Percentiles rank a stretch among this genome's conserved stretches.
phyloP scores from a whole-genome alignment of 2,888 invertebrate species.

The Drosophila mimica region DNA sequence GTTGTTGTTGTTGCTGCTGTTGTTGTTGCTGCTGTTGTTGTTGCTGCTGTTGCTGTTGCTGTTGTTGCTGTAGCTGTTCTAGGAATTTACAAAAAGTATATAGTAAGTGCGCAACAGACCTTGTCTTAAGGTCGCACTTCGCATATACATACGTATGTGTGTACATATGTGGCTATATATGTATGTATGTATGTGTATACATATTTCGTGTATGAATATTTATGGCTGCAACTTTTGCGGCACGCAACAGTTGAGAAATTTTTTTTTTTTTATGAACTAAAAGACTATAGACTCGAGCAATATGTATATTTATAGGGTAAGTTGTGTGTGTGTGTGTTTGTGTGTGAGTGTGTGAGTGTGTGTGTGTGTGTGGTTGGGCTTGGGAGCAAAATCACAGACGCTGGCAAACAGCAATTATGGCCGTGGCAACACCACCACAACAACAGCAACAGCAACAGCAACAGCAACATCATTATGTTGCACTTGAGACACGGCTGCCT shows the following conservation, averaged over 20 bases:
- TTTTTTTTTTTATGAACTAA: conserved; percentile 8
- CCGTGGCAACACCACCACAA: conserved; percentile 45
- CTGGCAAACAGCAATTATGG: conserved; percentile 60
- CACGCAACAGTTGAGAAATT: conserved; percentile 40
- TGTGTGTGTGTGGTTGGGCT: conserved; percentile 21
- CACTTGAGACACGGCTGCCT: conserved; percentile 54
- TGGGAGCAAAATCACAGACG: conserved; percentile 57
- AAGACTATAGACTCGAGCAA: conserved; percentile 21
- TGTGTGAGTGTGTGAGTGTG: conserved; percentile 17
- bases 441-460: conserved; percentile 31
- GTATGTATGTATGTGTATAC: background rate
- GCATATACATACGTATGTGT: background rate
- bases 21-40: too few species aligned
- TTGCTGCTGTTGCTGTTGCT: conserved; percentile 11
- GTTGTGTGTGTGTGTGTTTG: conserved; percentile 13
- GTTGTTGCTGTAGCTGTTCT: conserved; percentile 33
- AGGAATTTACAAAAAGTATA: conserved; percentile 35
- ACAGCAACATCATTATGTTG: conserved; percentile 57
- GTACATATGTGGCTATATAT: background rate
- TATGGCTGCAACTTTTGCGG: conserved; percentile 44
- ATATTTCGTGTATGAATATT: conserved; percentile 46
- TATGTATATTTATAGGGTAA: conserved; percentile 37
- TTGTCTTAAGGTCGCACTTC: conserved; percentile 59
- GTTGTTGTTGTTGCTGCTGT: background rate
- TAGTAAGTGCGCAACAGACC: conserved; percentile 46